Percentiles rank a stretch among this genome's conserved stretches.
These are phyloP conservation scores for Pyxicephalus adspersus DNA, from an alignment of 2,113 vertebrate species.

Conservation along the genomic window DNA sequence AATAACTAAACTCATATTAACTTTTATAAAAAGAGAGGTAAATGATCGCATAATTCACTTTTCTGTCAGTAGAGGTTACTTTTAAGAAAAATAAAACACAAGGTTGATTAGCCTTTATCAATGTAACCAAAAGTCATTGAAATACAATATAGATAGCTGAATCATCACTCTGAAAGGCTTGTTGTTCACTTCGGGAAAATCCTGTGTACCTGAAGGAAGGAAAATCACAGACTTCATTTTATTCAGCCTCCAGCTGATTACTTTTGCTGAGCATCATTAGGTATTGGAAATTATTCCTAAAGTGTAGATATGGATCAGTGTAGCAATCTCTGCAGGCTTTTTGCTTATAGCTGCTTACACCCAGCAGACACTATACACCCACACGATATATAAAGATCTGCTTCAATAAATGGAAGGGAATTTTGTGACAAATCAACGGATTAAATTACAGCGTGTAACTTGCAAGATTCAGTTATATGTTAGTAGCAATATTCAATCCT, in stretches of 20 bases:
- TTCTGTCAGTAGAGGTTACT: too few relatives aligned
- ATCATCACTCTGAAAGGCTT: background rate
- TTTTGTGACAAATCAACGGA: background rate
- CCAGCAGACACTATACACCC: slow-evolving; percentile 41
- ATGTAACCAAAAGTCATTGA: background rate
- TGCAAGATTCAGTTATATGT: background rate
- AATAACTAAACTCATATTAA: too few relatives aligned
- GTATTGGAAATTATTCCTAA: slow-evolving; percentile 56
- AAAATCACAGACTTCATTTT: slow-evolving; percentile 48
- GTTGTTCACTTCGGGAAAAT: slow-evolving; percentile 52
- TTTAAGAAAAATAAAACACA: too few relatives aligned
- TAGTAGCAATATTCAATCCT: background rate
- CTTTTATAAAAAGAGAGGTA: too few relatives aligned
- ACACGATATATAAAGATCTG: background rate
- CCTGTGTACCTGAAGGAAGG: slow-evolving; percentile 54
- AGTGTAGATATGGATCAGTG: slow-evolving; percentile 51
- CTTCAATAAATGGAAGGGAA: slow-evolving; percentile 52
- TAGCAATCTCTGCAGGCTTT: background rate
- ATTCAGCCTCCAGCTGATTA: slow-evolving; percentile 58
- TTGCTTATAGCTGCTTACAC: slow-evolving; percentile 56
- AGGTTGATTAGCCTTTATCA: too few relatives aligned
- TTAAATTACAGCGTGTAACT: background rate
- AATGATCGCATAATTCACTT: too few relatives aligned
- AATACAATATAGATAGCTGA: background rate
- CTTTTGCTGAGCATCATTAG: slow-evolving; percentile 50